These are phyloP conservation scores for Oostethus manadensis DNA, from an alignment of 2,113 vertebrate genomes.

Conservation along the genomic window DNA sequence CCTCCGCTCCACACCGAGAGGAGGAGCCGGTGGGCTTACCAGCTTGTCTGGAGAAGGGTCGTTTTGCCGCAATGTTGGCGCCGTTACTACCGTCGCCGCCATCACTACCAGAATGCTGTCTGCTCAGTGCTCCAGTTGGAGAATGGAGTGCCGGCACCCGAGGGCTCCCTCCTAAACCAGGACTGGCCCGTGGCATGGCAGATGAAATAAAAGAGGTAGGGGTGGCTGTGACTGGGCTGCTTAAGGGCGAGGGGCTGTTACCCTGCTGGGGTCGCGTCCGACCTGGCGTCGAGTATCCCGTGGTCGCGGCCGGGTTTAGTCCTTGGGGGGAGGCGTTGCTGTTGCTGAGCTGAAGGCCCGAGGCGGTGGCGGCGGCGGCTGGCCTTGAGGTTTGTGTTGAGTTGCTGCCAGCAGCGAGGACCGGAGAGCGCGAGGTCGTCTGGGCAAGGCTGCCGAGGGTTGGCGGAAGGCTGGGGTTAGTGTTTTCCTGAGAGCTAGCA, in stretches of 20 bases:
- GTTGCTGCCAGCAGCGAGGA: constrained; percentile 64
- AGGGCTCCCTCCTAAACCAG: constrained; percentile 77
- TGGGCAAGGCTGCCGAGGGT: constrained; percentile 77
- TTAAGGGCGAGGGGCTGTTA: constrained; percentile 77
- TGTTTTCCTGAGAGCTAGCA: constrained; percentile 92
- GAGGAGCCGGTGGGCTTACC: constrained; percentile 57
- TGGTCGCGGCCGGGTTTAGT: constrained; percentile 52
- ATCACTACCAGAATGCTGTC: constrained; percentile 74
- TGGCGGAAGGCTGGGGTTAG: constrained; percentile 80
- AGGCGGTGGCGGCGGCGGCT: constrained; percentile 16
- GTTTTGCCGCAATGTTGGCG: constrained; percentile 56
- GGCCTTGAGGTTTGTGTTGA: constrained; percentile 62
- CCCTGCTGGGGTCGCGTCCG: constrained; percentile 65
- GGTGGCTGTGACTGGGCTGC: constrained; percentile 80
- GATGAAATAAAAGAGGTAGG: constrained; percentile 88
- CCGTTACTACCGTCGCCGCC: constrained; percentile 57
- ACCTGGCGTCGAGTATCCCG: constrained; percentile 66
- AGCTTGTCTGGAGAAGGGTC: constrained; percentile 77
- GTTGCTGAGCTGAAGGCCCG: constrained; percentile 75
- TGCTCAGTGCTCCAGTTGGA: constrained; percentile 70
- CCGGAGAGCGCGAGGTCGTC: constrained; percentile 74
- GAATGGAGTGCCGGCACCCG: constrained; percentile 79
- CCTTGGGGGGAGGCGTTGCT: constrained; percentile 69
- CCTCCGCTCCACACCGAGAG: constrained; percentile 55
- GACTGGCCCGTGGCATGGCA: constrained; percentile 81